These are phyloP conservation scores for Rhimphoctona megacephalus DNA, from an alignment of 2,888 invertebrate species.

Conservation along the genomic window DNA sequence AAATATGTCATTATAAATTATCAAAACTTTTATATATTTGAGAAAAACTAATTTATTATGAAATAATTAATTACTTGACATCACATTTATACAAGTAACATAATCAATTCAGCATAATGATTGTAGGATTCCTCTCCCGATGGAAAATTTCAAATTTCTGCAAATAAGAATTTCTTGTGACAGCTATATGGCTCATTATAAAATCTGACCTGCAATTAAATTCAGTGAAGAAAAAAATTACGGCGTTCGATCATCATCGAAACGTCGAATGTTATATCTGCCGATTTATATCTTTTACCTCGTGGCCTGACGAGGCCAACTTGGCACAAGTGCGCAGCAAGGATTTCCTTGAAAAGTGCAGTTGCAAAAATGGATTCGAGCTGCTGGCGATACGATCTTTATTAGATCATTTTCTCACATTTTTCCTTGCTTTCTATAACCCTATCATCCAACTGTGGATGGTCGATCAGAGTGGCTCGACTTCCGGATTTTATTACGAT, in stretches of 20 bases:
- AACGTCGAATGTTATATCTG: slow-evolving; percentile 30
- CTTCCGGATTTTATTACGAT: slow-evolving; percentile 31
- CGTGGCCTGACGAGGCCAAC: slow-evolving; percentile 48
- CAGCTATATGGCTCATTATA: not conserved
- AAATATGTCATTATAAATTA: too few relatives aligned
- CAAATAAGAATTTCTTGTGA: not conserved
- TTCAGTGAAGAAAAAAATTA: not conserved
- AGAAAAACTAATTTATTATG: too few relatives aligned
- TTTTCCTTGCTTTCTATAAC: slow-evolving; percentile 40
- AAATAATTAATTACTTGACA: not conserved
- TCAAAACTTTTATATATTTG: too few relatives aligned
- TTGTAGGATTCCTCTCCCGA: not conserved
- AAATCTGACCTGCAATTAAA: slow-evolving; percentile 10
- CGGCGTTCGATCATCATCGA: slow-evolving; percentile 19
- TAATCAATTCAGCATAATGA: not conserved
- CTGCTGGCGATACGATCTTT: slow-evolving; percentile 48
- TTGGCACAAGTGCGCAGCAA: slow-evolving; percentile 47
- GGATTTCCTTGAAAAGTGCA: slow-evolving; percentile 60
- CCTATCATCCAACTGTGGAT: slow-evolving; percentile 42
- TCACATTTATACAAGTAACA: not conserved
- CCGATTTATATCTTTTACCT: slow-evolving; percentile 38
- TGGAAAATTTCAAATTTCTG: not conserved
- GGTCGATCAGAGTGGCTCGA: slow-evolving; percentile 1
- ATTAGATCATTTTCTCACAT: slow-evolving; percentile 56
- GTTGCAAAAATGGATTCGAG: slow-evolving; percentile 52